phyloP scores from a whole-genome alignment of 2,113 vertebrate species.

The Triplophysa tibetana region DNA sequence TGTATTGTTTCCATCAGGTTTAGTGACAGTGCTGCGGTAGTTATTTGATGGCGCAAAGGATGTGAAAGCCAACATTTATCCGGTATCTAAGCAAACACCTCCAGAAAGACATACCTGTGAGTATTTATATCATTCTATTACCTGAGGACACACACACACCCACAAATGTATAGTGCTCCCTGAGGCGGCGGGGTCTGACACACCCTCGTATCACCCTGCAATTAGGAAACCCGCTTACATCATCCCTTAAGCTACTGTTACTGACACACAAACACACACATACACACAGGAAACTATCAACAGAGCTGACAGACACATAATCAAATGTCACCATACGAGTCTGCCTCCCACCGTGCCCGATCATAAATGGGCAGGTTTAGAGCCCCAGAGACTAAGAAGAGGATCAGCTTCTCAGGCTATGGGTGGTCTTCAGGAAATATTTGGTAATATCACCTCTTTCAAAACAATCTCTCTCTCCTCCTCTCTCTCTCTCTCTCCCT shows the following conservation, averaged over 20 bases:
- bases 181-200: slow-evolving; percentile 33
- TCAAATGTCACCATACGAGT: slow-evolving; percentile 32
- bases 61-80: slow-evolving; percentile 36
- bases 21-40: not conserved
- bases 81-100: slow-evolving; percentile 28
- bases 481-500: not conserved
- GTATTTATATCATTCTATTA: slow-evolving; percentile 26
- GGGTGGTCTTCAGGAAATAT: slow-evolving; percentile 42
- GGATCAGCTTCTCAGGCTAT: slow-evolving; percentile 31
- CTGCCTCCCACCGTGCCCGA: slow-evolving; percentile 23
- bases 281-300: slow-evolving; percentile 31
- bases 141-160: slow-evolving; percentile 38
- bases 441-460: slow-evolving; percentile 8
- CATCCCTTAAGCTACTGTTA: slow-evolving; percentile 48
- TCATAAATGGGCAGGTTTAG: slow-evolving; percentile 35
- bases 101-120: slow-evolving; percentile 33
- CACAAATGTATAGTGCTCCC: slow-evolving; percentile 20
- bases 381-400: slow-evolving; percentile 29
- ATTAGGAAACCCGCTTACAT: slow-evolving; percentile 55
- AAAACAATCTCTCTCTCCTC: slow-evolving; percentile 5
- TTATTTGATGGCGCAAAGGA: slow-evolving; percentile 27
- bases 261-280: slow-evolving; percentile 38
- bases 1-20: slow-evolving; percentile 15
- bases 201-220: slow-evolving; percentile 51
- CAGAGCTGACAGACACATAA: slow-evolving; percentile 37